Conservation (phyloP, 30 jellyfish, hydroid and myxozoan species). For the Aurelia aurita complex sp. Pacific region DNA sequence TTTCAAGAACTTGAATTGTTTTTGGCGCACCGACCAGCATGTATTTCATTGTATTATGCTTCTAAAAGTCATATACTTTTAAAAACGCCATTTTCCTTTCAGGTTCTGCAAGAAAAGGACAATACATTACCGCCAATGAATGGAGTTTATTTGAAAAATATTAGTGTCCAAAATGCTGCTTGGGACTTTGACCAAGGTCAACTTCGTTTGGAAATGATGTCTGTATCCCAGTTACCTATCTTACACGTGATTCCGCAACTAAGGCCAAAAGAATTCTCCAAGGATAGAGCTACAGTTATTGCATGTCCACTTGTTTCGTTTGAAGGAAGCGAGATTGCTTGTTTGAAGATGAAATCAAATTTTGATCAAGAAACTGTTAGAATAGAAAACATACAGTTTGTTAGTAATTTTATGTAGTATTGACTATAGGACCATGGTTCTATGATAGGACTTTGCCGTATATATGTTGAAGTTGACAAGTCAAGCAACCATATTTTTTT, state of each 20-base stretch:
- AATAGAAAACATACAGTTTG: not conserved
- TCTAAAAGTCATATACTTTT: no score
- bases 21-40: no score
- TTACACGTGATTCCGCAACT: constrained; percentile 32
- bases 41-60: no score
- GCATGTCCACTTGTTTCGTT: constrained; percentile 9
- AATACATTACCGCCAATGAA: constrained; percentile 27
- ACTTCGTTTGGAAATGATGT: not conserved
- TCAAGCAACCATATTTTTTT: no score
- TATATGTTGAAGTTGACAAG: no score
- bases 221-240: not conserved
- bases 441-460: no score
- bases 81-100: not conserved
- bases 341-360: constrained; percentile 1
- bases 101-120: constrained; percentile 21
- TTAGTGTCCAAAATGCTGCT: constrained; percentile 1
- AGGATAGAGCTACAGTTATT: not conserved
- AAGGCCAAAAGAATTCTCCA: not conserved
- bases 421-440: no score
- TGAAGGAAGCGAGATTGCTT: not conserved
- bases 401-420: no score
- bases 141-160: constrained; percentile 29
- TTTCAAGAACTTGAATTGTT: no score
- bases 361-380: not conserved
- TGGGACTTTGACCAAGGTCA: constrained; percentile 9